These are phyloP conservation scores for Coracopsis vasa DNA, from an alignment of 2,113 vertebrate genomes.

Conservation along the genomic window DNA sequence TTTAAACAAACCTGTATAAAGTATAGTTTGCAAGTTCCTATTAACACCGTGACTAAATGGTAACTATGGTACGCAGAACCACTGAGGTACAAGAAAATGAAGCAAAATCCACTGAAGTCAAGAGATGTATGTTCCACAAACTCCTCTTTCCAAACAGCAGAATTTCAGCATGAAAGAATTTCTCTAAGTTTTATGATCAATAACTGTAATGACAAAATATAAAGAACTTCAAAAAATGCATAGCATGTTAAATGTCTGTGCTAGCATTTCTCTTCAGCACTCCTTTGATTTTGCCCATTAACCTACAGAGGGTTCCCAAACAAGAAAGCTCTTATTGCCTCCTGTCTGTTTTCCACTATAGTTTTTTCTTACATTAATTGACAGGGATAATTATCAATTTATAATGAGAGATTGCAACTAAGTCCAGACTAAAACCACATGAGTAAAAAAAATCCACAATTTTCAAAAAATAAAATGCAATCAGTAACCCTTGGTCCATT, in stretches of 20 bases:
- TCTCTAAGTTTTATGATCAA: not conserved
- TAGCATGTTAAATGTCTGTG: not conserved
- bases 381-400: not conserved
- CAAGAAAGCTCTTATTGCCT: not conserved
- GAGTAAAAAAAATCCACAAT: fast-evolving
- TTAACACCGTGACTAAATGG: not conserved
- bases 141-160: not conserved
- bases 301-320: not conserved
- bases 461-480: not conserved
- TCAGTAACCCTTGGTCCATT: too few species aligned
- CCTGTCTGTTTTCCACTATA: not conserved
- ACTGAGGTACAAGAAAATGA: not conserved
- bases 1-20: not conserved
- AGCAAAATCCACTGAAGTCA: not conserved
- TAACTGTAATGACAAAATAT: not conserved
- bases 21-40: not conserved
- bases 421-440: not conserved
- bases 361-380: not conserved
- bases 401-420: not conserved
- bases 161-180: not conserved
- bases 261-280: not conserved
- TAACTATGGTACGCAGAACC: not conserved
- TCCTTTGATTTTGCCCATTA: not conserved
- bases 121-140: not conserved
- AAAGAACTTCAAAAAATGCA: not conserved